A percentile compares a stretch with the other conserved stretches of the same genome.
phyloP scores from a whole-genome alignment of 2,113 vertebrate species.

The Thamnaconus septentrionalis region DNA sequence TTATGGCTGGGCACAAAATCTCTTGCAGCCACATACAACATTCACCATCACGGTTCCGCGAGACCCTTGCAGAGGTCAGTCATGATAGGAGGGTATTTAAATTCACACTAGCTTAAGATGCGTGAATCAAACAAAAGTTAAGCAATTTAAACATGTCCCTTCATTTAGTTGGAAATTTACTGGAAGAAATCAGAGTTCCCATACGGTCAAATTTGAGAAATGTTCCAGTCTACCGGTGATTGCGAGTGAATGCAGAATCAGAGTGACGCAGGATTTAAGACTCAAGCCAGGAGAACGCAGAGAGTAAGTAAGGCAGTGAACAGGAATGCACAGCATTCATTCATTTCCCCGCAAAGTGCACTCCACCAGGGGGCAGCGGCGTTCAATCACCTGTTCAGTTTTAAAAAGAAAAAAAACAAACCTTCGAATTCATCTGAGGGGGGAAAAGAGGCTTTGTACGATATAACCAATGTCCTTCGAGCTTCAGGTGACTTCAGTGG shows the following conservation, averaged over 20 bases:
- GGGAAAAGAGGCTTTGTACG: background rate
- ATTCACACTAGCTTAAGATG: background rate
- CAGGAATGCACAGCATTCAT: conserved; percentile 66
- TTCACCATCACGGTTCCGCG: no score
- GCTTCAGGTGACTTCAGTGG: background rate
- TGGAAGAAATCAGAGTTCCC: background rate
- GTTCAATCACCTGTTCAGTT: background rate
- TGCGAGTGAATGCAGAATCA: background rate
- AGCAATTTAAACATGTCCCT: background rate
- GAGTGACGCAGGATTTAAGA: conserved; percentile 10
- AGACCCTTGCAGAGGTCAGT: no score
- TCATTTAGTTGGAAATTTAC: no score
- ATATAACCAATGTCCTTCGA: background rate
- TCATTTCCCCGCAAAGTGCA: conserved; percentile 22
- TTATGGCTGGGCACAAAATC: no score
- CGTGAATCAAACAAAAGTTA: background rate
- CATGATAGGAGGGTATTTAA: background rate
- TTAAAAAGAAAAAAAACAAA: conserved; percentile 1
- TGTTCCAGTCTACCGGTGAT: background rate
- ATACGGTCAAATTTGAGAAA: background rate
- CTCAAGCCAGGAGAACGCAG: background rate
- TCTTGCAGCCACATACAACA: no score
- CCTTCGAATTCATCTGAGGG: background rate
- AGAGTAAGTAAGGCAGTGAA: conserved; percentile 27
- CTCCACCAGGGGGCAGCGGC: conserved; percentile 47